Base-by-base conservation (phyloP, 1,140 invertebrate species). In the Penaeus chinensis region DNA sequence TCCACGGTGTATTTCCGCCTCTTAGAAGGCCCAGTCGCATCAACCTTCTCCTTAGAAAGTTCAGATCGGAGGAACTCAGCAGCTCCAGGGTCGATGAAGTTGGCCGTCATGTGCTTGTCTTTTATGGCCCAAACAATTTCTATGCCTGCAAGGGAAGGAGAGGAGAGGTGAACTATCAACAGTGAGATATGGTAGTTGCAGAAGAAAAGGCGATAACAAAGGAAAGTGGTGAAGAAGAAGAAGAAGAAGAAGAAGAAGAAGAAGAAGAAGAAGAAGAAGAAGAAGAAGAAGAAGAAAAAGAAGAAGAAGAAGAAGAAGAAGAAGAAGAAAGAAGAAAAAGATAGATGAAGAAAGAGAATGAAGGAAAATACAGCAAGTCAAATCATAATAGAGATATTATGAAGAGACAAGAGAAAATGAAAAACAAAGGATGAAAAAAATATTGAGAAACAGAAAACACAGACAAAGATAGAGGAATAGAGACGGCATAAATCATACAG, bases 31-130 rank as follows among this genome's bases (percentile, higher is more conserved):
- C 61, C 61, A 47, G 71, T 61, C 42, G 81, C 82, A n/a, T 87
- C 42, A 7, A 2, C 63, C 65, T 91, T 92, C 10, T 91, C 91
- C 84, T 92, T 88, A 47, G 91, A 91, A 11, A 94, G 91, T 66
- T 93, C 90, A 13, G 92, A 91, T 89, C 96, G 94, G 90, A 99
- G 98, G 93, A 99, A 99, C 93, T 98, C 94, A 11, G 97, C 96
- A 37, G 98, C 98, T n/a, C 97, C 98, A 27, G 96, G 95, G 94
- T 99, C 98, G 63, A 99, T 94, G 93, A 99, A 99, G 19, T 97
- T 96, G 32, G 97, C 95, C 16, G 96, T 96, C 91, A 99, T 98
- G 89, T 97, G 96, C 90, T 95, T 94, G 93, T 99, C 97, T 92
- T 97, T 98, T 19, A 99, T 95, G 0, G 96, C 95, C 99, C 99